phyloP scores from a whole-genome alignment of 2,888 invertebrate genomes.

The Drosophila mettleri region DNA sequence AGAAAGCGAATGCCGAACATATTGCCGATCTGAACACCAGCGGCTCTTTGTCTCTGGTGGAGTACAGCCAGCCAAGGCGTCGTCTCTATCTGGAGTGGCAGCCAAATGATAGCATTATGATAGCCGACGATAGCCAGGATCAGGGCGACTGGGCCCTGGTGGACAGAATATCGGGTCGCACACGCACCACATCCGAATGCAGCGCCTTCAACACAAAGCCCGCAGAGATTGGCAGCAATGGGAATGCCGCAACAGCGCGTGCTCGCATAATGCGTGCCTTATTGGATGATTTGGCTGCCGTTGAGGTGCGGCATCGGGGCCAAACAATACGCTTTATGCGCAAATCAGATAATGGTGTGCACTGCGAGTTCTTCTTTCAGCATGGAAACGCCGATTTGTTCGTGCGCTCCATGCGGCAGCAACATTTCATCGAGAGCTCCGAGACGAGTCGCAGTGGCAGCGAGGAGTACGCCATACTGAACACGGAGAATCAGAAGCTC shows the following conservation, averaged over 20 bases:
- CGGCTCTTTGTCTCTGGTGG: constrained; percentile 82
- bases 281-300: constrained; percentile 88
- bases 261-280: constrained; percentile 86
- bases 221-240: constrained; percentile 52
- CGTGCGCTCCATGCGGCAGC: constrained; percentile 81
- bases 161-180: constrained; percentile 87
- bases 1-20: constrained; percentile 88
- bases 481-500: constrained; percentile 89
- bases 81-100: constrained; percentile 93
- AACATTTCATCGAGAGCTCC: constrained; percentile 79
- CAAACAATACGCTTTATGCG: constrained; percentile 88
- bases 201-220: constrained; percentile 84
- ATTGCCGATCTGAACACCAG: constrained; percentile 88
- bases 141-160: constrained; percentile 93
- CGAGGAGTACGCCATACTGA: constrained; percentile 90
- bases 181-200: constrained; percentile 84
- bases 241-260: constrained; percentile 63
- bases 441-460: constrained; percentile 86
- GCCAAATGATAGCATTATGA: constrained; percentile 89
- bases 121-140: constrained; percentile 91
- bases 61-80: constrained; percentile 82
- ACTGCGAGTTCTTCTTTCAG: constrained; percentile 93
- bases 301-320: constrained; percentile 87
- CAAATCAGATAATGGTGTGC: constrained; percentile 86
- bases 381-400: constrained; percentile 92